These are phyloP conservation scores for Cyanoderma ruficeps DNA, from an alignment of 2,113 vertebrate genomes.

Conservation along the genomic window DNA sequence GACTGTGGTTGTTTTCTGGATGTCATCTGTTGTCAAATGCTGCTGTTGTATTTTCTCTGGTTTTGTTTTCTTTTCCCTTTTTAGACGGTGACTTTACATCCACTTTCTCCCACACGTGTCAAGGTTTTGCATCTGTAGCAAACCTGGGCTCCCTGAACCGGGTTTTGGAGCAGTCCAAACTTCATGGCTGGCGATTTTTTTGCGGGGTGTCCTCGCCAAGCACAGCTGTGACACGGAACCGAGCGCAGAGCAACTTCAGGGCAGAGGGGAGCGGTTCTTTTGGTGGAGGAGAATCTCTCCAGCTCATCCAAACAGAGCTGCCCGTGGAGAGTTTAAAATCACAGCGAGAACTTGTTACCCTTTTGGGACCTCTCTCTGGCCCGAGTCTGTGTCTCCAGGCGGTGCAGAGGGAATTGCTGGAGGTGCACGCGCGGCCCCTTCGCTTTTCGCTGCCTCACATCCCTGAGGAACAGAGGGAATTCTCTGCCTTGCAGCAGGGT, in stretches of 20 bases:
- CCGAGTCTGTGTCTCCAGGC: neutral
- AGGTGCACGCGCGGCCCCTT: neutral
- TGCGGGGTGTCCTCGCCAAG: neutral
- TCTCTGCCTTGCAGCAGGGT: neutral
- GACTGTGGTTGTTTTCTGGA: neutral
- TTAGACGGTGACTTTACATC: neutral
- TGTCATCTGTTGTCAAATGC: neutral
- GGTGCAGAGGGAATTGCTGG: neutral
- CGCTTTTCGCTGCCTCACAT: neutral
- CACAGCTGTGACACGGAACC: neutral
- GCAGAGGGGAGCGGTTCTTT: neutral
- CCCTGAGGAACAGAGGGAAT: neutral
- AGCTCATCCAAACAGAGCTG: neutral
- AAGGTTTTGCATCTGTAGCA: neutral
- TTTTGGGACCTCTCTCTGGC: constrained; percentile 1
- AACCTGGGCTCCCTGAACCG: neutral
- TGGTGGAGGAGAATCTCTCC: neutral
- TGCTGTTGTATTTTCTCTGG: neutral
- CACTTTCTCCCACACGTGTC: neutral
- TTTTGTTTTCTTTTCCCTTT: neutral
- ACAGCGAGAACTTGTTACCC: constrained; percentile 40
- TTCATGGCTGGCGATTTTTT: neutral
- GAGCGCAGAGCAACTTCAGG: neutral
- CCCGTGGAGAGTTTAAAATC: constrained; percentile 2
- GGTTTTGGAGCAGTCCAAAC: neutral